Percentiles rank a stretch among this genome's conserved stretches.
These are phyloP conservation scores for Punctoribates punctum DNA, from an alignment of 2,888 invertebrate species.

Conservation along the genomic window DNA sequence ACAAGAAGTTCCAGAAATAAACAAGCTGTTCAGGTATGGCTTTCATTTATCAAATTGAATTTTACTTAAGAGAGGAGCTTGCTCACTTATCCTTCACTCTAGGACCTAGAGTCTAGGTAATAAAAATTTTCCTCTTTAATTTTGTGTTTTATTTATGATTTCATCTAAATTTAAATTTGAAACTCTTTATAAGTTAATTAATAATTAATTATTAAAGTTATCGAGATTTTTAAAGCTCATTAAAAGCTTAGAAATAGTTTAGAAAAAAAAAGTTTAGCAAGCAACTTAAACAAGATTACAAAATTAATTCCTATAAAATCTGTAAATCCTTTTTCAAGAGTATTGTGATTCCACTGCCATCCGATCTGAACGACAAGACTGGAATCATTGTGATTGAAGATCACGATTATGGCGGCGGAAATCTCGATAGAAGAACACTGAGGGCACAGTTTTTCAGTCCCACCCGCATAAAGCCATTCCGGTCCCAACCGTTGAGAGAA, in stretches of 20 bases:
- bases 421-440: conserved; percentile 2
- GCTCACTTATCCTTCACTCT: no score
- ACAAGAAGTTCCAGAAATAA: conserved; percentile 16
- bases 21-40: conserved; percentile 23
- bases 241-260: no score
- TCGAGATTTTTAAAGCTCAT: no score
- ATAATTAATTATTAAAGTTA: no score
- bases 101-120: no score
- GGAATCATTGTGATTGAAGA: conserved; percentile 32
- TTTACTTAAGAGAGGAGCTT: no score
- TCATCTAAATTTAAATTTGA: no score
- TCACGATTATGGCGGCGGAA: conserved; percentile 11
- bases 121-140: no score
- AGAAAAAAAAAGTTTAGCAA: no score
- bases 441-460: conserved; percentile 33
- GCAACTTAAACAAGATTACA: no score
- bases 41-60: not conserved
- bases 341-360: conserved; percentile 42
- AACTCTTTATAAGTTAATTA: no score
- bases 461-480: not conserved
- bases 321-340: conserved; percentile 21
- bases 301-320: not conserved
- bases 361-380: conserved; percentile 30
- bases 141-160: no score
- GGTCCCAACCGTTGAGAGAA: not conserved